These are phyloP conservation scores for Lepus americanus DNA, from an alignment of 2,113 vertebrate genomes.

Conservation along the genomic window DNA sequence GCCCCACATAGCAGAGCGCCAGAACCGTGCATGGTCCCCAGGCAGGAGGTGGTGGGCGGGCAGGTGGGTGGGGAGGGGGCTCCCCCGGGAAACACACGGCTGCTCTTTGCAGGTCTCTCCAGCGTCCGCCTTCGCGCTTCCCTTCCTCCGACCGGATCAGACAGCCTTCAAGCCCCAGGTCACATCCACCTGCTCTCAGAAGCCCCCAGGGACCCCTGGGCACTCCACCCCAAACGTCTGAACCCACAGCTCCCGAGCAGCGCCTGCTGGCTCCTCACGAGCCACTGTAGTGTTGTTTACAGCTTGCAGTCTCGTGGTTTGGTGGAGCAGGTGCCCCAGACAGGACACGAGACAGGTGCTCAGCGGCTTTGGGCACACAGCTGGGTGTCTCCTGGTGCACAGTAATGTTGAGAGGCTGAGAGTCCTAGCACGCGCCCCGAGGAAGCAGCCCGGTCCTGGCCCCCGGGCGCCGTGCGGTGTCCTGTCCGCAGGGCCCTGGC, in stretches of 20 bases:
- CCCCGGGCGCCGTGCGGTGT: too few relatives aligned
- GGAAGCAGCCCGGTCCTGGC: too few relatives aligned
- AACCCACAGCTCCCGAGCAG: not conserved
- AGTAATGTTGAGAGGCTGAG: too few relatives aligned
- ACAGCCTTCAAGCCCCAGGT: not conserved
- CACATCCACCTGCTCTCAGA: not conserved
- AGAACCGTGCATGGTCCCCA: not conserved
- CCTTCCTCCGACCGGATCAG: not conserved
- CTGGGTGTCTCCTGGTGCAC: too few relatives aligned
- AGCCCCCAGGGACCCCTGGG: not conserved
- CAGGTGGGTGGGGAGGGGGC: not conserved
- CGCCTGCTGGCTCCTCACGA: accelerated
- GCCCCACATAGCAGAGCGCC: not conserved
- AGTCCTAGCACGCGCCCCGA: too few relatives aligned
- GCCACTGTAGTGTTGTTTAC: not conserved
- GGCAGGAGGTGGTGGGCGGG: not conserved
- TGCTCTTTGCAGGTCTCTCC: not conserved
- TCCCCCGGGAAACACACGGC: not conserved
- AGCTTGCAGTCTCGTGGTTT: too few relatives aligned
- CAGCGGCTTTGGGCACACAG: too few relatives aligned
- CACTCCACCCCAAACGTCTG: not conserved
- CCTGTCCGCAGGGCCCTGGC: too few relatives aligned
- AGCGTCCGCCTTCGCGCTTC: not conserved
- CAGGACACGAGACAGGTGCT: too few relatives aligned
- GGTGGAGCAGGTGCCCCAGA: too few relatives aligned